Base-by-base conservation (phyloP, 2,797 vertebrate genomes). In the Acanthurus leucopareius region DNA sequence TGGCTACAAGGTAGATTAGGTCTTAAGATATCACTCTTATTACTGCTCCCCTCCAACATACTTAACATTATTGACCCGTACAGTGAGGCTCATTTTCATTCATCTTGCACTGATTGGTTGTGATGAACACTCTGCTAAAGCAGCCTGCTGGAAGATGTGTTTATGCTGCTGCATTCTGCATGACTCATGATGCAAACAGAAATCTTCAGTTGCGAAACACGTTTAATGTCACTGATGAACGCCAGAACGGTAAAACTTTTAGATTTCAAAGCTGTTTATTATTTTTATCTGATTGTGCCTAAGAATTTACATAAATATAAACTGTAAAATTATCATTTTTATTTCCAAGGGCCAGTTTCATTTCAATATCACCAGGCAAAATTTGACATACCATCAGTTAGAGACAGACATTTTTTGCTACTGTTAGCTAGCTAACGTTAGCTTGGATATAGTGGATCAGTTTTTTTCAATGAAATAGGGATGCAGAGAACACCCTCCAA, bases 1-100 rank as follows among this genome's bases (percentile, higher is more conserved):
- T 79, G 20, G 56, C 77, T 69, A 16, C 28, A 35, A 73, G 45
- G 73, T 51, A 80, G 79, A 85, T 71, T 38, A 54, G 83, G 52
- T 77, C 42, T 80, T 15, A 22, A 66, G 65, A 88, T 83, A 75
- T 20, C 42, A 16, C 60, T 71, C 38, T 38, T 64, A 71, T 70
- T 60, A 62, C 20, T 66, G 75, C 49, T 84, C 49, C n/a, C 79
- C 76, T 76, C 53, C 45, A 44, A 74, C 60, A 73, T 79, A 82
- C 88, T 90, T 88, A 91, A 84, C 87, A 85, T 79, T 61, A 69
- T 40, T 82, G 85, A 87, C 86, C 85, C 53, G 64, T 22, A 45
- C 32, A 71, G 52, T 75, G 20, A 44, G 85, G 47, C 73, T 73
- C 11, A 77, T 77, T 83, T 22, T 10, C 57, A 67, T 63, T 78